These are phyloP conservation scores for Drosophila yakuba DNA, from an alignment of 1,140 invertebrate genomes.

Conservation along the genomic window DNA sequence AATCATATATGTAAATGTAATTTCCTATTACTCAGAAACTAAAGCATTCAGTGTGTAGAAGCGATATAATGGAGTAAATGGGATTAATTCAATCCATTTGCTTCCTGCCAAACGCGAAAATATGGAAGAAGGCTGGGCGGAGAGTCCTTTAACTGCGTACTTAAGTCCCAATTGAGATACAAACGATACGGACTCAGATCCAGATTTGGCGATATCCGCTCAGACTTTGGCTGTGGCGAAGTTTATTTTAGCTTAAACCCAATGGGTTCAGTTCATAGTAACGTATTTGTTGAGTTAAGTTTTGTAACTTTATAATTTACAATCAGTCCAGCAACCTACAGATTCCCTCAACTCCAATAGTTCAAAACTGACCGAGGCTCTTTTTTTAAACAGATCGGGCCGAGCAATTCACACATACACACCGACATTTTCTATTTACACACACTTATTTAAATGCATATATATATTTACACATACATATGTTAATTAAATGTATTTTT, in stretches of 20 bases:
- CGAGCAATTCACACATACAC: constrained; percentile 50
- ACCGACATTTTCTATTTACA: constrained; percentile 49
- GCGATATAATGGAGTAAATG: constrained; percentile 2
- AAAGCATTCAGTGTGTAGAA: constrained; percentile 50
- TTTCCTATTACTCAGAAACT: constrained; percentile 45
- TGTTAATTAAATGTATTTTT: constrained; percentile 74
- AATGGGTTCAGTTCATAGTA: constrained; percentile 74
- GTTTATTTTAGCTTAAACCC: constrained; percentile 55
- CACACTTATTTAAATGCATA: constrained; percentile 56
- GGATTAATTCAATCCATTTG: constrained; percentile 8
- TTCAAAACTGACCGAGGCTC: constrained; percentile 33
- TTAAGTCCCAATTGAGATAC: constrained; percentile 39
- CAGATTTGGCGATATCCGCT: constrained; percentile 10
- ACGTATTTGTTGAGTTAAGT: constrained; percentile 71
- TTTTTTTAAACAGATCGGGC: constrained; percentile 38
- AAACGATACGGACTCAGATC: constrained; percentile 2
- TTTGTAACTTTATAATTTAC: constrained; percentile 66
- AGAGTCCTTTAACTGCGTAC: constrained; percentile 35
- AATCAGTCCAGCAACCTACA: constrained; percentile 40
- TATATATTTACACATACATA: constrained; percentile 62
- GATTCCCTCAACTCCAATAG: constrained; percentile 2
- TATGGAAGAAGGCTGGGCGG: constrained; percentile 30
- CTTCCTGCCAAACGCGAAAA: constrained; percentile 33
- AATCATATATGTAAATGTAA: constrained; percentile 34
- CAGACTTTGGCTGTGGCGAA: constrained; percentile 38